Base-by-base conservation (phyloP, 2,113 vertebrate genomes). In the Gavia stellata region DNA sequence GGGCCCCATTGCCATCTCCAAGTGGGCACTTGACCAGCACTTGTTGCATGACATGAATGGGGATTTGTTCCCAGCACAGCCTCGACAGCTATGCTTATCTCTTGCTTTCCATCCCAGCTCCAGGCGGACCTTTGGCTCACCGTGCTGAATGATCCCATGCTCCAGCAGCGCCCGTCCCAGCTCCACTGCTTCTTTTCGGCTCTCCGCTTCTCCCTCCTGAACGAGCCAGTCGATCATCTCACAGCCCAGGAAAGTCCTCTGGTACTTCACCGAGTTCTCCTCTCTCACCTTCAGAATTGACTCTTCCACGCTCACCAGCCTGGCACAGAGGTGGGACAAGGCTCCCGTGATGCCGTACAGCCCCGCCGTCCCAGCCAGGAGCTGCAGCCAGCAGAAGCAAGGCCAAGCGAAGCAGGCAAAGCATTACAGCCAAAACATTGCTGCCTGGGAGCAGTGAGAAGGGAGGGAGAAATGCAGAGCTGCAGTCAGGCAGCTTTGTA, bases 81-180 rank as follows among this genome's bases (percentile, higher is more conserved):
- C 72, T 21, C 20, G 56, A 67, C 19, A 62, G 8, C 56, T n/a
- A 20, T 0, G 0, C 80, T 86, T 66, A 42, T 58, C 84, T 53
- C 83, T 73, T 4, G 0, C 73, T 58, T 19, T 13, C 73, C 81
- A 29, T 1, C 61, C 78, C 2, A 0, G 58, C 73, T 66, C 70
- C 45, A 34, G 61, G 63, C 13, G 0, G 62, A 14, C 20, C 42
- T 34, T 29, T 7, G 3, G 3, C 96, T 78, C 96, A 99, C 99
- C 98, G 0, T 99, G 99, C 88, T 99, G 98, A 88, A 99, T 98
- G 95, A 99, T 99, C 49, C 98, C 98, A 7, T 99, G 97, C 92
- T 99, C 98, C 86, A 99, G 97, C 89, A 99, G 96, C 0, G 97
- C 97, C 17, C 95, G 97, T 61, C 98, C 98, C 88, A 99, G 93